These are phyloP conservation scores for Ophthalmotilapia sp. DNA, from an alignment of 2,113 vertebrate species.

Conservation along the genomic window DNA sequence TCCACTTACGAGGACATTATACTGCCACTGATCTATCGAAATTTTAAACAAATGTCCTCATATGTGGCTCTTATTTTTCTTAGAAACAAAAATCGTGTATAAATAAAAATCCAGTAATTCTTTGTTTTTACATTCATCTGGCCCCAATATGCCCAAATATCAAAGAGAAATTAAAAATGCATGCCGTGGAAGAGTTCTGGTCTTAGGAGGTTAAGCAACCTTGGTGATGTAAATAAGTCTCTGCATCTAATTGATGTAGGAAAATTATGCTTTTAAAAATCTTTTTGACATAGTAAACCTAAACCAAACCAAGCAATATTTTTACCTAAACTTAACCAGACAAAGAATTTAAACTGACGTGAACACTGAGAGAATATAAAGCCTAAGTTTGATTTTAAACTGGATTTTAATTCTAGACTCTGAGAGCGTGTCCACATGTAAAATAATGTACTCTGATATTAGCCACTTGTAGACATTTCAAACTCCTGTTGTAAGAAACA, in stretches of 20 bases:
- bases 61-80: background rate
- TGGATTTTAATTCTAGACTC: background rate
- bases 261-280: background rate
- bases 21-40: background rate
- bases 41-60: background rate
- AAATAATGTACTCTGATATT: background rate
- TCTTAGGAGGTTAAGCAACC: fast-evolving
- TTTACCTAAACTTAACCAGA: background rate
- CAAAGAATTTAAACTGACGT: background rate
- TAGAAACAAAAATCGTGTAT: background rate
- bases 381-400: background rate
- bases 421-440: background rate
- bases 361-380: background rate
- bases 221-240: too few relatives aligned
- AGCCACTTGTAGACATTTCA: background rate
- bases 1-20: background rate
- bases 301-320: background rate
- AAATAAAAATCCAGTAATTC: background rate
- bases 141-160: background rate
- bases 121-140: background rate
- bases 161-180: background rate
- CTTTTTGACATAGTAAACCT: background rate
- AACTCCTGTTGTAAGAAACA: background rate
- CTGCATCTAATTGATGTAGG: background rate
- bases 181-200: background rate